These are phyloP conservation scores for Ostrea denselamellosa DNA, from an alignment of 1,140 invertebrate genomes.

Conservation along the genomic window DNA sequence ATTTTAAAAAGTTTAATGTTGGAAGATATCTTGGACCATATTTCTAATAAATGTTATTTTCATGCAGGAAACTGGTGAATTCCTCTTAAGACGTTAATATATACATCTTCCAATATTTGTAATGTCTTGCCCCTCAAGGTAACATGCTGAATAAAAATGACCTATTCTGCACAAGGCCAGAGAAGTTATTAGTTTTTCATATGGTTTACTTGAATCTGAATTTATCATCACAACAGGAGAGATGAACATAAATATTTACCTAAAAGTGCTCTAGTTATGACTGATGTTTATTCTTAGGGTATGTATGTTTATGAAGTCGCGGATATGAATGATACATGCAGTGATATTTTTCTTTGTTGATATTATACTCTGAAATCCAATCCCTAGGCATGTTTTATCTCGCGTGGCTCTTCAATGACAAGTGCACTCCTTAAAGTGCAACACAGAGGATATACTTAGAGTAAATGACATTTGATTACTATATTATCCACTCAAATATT, in stretches of 20 bases:
- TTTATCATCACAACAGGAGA: slow-evolving; percentile 19
- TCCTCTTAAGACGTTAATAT: background rate
- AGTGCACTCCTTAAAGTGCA: slow-evolving; percentile 15
- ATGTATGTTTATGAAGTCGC: slow-evolving; percentile 29
- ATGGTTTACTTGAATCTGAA: slow-evolving; percentile 22
- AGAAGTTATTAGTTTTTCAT: slow-evolving; percentile 38
- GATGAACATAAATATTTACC: slow-evolving; percentile 33
- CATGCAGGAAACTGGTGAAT: background rate
- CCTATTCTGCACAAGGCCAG: slow-evolving; percentile 6
- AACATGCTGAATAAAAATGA: background rate
- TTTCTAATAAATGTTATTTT: background rate
- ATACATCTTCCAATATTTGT: background rate
- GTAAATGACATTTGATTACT: background rate
- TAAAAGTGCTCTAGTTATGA: slow-evolving; percentile 25
- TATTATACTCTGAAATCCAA: background rate
- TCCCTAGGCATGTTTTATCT: background rate
- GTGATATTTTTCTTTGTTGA: slow-evolving; percentile 11
- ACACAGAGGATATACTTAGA: background rate
- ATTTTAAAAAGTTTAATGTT: too few relatives aligned
- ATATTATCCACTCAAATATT: background rate
- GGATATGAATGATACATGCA: slow-evolving; percentile 26
- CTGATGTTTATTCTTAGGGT: slow-evolving; percentile 9
- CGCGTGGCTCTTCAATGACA: background rate
- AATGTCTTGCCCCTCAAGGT: background rate
- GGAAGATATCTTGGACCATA: background rate